Percentiles rank a stretch among this genome's conserved stretches.
Conservation (phyloP, 2,888 invertebrate species). For the Suillia variegata region DNA sequence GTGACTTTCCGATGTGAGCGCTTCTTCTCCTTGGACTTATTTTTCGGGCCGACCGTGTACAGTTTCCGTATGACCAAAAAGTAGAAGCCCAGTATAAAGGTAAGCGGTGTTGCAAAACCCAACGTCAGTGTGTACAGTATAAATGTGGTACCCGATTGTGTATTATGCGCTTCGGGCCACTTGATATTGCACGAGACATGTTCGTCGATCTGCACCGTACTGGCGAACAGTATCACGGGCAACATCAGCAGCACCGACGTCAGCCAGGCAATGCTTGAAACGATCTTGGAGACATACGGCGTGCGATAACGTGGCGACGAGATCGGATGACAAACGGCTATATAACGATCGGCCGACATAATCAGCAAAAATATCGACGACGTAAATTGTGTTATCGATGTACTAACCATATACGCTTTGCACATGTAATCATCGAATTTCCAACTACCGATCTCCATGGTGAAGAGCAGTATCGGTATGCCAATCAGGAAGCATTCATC, state of each 20-base stretch:
- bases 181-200: conserved; percentile 76
- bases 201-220: conserved; percentile 67
- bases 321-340: conserved; percentile 93
- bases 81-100: conserved; percentile 86
- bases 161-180: conserved; percentile 72
- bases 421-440: conserved; percentile 87
- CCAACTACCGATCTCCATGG: conserved; percentile 78
- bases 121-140: conserved; percentile 85
- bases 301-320: conserved; percentile 84
- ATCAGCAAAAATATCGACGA: conserved; percentile 89
- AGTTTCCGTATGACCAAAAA: conserved; percentile 85
- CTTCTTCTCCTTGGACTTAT: conserved; percentile 90
- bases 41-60: conserved; percentile 85
- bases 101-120: conserved; percentile 85
- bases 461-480: conserved; percentile 85
- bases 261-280: conserved; percentile 84
- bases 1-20: conserved; percentile 89
- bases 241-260: conserved; percentile 86
- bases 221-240: conserved; percentile 87
- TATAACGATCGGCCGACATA: conserved; percentile 91
- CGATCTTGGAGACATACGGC: conserved; percentile 83
- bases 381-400: conserved; percentile 91
- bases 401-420: conserved; percentile 89
- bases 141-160: conserved; percentile 79
- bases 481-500: conserved; percentile 92